phyloP scores from a whole-genome alignment of 2,113 vertebrate genomes.

The Proterorhinus semilunaris region DNA sequence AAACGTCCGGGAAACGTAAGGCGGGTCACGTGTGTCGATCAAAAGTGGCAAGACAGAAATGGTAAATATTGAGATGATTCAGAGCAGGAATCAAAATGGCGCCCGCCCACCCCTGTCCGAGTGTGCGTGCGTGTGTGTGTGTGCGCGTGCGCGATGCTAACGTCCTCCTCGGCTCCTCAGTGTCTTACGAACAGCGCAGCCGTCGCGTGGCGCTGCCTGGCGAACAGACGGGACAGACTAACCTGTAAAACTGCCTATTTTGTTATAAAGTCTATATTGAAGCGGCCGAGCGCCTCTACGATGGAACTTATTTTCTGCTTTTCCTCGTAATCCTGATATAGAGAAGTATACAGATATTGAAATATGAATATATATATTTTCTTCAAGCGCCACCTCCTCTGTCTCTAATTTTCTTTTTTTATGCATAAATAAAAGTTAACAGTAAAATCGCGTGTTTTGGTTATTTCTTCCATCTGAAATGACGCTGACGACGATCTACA shows the following conservation, averaged over 20 bases:
- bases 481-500: no score
- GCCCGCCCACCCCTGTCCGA: background rate
- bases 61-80: no score
- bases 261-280: constrained; percentile 98
- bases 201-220: constrained; percentile 47
- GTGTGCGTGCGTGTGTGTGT: background rate
- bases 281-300: constrained; percentile 90
- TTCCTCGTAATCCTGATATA: constrained; percentile 77
- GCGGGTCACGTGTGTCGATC: no score
- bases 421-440: constrained; percentile 81
- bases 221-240: constrained; percentile 85
- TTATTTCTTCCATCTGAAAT: no score
- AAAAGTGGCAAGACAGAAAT: no score
- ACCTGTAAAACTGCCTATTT: constrained; percentile 98
- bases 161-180: constrained; percentile 52
- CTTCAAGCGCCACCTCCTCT: constrained; percentile 83
- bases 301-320: constrained; percentile 93
- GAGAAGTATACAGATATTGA: constrained; percentile 80
- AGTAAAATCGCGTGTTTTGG: constrained; percentile 55
- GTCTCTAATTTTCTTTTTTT: constrained; percentile 83
- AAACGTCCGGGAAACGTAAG: no score
- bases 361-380: constrained; percentile 85
- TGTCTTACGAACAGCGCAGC: constrained; percentile 67
- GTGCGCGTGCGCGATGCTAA: background rate
- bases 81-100: no score